Evolutionary conservation across 1,140 invertebrate genomes (phyloP).

Genomic region (Papilio polyxenes): DNA sequence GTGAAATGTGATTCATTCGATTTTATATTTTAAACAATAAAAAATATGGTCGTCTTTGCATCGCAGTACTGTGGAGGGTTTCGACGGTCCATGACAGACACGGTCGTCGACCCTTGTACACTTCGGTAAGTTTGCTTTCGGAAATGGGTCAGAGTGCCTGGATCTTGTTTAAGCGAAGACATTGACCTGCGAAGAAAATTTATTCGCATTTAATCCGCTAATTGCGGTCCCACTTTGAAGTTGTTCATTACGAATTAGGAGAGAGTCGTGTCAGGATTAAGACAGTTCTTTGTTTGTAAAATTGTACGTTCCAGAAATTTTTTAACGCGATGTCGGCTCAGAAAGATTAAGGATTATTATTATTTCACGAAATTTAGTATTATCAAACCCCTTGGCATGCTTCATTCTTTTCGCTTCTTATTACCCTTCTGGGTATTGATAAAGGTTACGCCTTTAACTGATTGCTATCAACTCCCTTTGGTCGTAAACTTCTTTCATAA

Average conservation of each 20-base stretch:
- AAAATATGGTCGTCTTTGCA: neutral
- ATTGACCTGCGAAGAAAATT: constrained; percentile 1
- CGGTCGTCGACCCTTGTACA: constrained; percentile 17
- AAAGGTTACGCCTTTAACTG: too few relatives aligned
- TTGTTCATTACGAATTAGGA: neutral
- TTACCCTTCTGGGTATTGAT: too few relatives aligned
- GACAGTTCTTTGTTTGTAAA: too few relatives aligned
- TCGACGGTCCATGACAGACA: neutral
- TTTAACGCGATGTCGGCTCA: too few relatives aligned
- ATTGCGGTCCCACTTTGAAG: neutral
- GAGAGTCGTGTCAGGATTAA: neutral
- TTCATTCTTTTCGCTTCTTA: too few relatives aligned
- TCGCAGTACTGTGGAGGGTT: neutral
- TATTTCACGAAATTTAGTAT: too few relatives aligned
- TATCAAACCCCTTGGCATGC: too few relatives aligned
- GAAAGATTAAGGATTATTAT: too few relatives aligned
- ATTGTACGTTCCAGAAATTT: too few relatives aligned
- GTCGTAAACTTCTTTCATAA: too few relatives aligned
- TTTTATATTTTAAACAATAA: constrained; percentile 17
- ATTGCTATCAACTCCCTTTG: too few relatives aligned
- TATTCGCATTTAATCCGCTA: neutral
- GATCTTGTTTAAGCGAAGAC: constrained; percentile 18
- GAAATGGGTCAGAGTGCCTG: neutral
- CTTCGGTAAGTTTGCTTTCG: constrained; percentile 13
- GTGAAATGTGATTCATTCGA: neutral